phyloP scores from a whole-genome alignment of 2,888 invertebrate species.

The Amiota minor region DNA sequence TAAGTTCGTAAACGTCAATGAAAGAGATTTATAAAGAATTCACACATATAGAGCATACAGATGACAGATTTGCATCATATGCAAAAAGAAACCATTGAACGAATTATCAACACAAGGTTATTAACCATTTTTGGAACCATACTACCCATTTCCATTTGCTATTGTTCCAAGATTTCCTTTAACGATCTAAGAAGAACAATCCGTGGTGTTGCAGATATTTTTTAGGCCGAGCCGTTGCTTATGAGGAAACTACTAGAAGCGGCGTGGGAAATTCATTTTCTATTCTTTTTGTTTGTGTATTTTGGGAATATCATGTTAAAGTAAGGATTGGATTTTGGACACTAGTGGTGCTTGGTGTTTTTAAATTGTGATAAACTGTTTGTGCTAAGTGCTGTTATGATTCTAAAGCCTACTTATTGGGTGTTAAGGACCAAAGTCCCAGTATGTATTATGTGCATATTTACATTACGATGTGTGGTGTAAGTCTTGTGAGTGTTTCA shows the following conservation, averaged over 20 bases:
- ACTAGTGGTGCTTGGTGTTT: slow-evolving; percentile 30
- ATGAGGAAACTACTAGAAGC: slow-evolving; percentile 40
- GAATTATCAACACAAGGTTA: not conserved
- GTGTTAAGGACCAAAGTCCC: too few species aligned
- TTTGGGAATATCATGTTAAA: slow-evolving; percentile 38
- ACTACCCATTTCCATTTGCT: slow-evolving; percentile 58
- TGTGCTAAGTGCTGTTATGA: slow-evolving; percentile 9
- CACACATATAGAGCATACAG: not conserved
- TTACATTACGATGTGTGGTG: slow-evolving; percentile 60
- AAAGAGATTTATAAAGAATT: not conserved
- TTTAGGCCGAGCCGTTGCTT: slow-evolving; percentile 39
- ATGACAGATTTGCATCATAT: slow-evolving; percentile 4
- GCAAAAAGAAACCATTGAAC: slow-evolving; percentile 3
- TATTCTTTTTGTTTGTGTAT: slow-evolving; percentile 19
- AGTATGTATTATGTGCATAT: slow-evolving; percentile 48
- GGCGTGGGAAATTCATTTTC: slow-evolving; percentile 32
- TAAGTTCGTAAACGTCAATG: not conserved
- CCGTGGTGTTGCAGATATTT: slow-evolving; percentile 26
- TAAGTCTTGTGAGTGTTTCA: slow-evolving; percentile 31
- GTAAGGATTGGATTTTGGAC: slow-evolving; percentile 31
- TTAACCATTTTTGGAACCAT: slow-evolving; percentile 50
- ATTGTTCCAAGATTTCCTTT: slow-evolving; percentile 51
- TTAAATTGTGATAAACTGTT: slow-evolving; percentile 27
- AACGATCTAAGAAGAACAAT: slow-evolving; percentile 39
- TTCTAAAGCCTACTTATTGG: too few species aligned